Base-by-base conservation (phyloP, 1,140 invertebrate species). In the Semibalanus balanoides region DNA sequence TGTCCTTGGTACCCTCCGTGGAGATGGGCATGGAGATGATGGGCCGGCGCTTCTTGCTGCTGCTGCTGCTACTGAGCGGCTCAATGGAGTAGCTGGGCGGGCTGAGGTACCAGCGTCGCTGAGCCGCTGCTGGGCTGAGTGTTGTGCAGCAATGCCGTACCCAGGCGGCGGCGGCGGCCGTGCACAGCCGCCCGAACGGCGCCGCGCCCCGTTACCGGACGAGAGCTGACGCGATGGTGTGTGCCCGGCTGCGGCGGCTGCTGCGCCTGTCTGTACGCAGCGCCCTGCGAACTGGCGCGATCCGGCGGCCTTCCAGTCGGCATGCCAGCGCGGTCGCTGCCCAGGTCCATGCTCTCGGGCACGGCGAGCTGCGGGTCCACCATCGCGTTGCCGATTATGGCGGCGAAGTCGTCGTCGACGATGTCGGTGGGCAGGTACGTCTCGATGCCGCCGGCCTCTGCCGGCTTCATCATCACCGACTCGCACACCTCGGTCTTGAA, bases 331-430 rank as follows among this genome's bases (percentile, higher is more conserved):
- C 76, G 40, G 30, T 77, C 77, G 28, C 64, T 31, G 31, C 77
- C 74, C 0, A 76, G 79, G 69, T 79, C 77, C 1, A 80, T 76
- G 19, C 76, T 76, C 70, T 79, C 79, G 27, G 78, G 78, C 43
- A 79, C 74, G 78, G 77, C 77, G 73, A 77, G 79, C 64, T 71
- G 27, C 87, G 85, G 93, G 80, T 94, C 93, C 0, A 92, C 92
- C 78, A 95, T 94, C n/a, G 92, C 92, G 0, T 90, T 93, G 0
- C 92, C 92, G 75, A 95, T 94, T 30, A 95, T 92, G 28, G 92
- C 92, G 0, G 92, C 92, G 77, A 95, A 92, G 79, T 93, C 93
- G 77, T 94, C 92, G 80, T 93, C 92, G 79, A 93, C 92, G 0
- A 84, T 83, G 28, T 82, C 82, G 17, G 84, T 79, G 31, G 83